Conservation (phyloP, 2,113 vertebrate genomes). For the Apteryx owenii region DNA sequence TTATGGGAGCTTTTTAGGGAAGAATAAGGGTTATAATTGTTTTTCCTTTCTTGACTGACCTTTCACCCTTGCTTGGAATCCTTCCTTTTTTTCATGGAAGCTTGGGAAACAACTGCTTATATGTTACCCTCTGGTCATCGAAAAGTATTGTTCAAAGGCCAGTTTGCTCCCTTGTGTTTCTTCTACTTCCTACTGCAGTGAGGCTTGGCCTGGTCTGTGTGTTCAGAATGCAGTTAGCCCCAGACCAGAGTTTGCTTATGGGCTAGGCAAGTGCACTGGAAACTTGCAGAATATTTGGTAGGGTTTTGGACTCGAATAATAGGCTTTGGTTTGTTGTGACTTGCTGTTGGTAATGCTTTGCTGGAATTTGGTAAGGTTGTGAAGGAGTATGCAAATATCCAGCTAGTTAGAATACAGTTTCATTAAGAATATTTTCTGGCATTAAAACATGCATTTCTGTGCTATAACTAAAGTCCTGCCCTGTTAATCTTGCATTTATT, state of each 20-base stretch:
- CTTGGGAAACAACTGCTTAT: background rate
- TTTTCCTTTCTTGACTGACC: background rate
- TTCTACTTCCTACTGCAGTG: background rate
- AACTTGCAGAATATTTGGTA: background rate
- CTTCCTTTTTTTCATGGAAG: background rate
- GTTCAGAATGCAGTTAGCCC: conserved; percentile 3
- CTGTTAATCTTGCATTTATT: background rate
- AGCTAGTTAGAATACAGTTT: background rate
- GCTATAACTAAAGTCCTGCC: background rate
- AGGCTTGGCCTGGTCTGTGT: conserved; percentile 19
- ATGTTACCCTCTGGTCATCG: background rate
- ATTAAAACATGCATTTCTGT: background rate
- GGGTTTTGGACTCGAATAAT: background rate
- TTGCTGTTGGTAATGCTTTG: background rate
- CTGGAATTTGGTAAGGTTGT: background rate
- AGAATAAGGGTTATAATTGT: background rate
- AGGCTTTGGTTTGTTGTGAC: background rate
- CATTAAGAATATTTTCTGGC: background rate
- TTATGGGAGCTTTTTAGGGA: background rate
- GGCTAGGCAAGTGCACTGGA: background rate
- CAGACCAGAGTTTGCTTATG: background rate
- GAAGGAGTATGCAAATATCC: background rate
- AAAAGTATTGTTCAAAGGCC: background rate
- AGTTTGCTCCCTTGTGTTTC: background rate
- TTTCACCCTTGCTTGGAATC: background rate